These are phyloP conservation scores for Crotalus tigris DNA, from an alignment of 2,113 vertebrate genomes.

Conservation along the genomic window DNA sequence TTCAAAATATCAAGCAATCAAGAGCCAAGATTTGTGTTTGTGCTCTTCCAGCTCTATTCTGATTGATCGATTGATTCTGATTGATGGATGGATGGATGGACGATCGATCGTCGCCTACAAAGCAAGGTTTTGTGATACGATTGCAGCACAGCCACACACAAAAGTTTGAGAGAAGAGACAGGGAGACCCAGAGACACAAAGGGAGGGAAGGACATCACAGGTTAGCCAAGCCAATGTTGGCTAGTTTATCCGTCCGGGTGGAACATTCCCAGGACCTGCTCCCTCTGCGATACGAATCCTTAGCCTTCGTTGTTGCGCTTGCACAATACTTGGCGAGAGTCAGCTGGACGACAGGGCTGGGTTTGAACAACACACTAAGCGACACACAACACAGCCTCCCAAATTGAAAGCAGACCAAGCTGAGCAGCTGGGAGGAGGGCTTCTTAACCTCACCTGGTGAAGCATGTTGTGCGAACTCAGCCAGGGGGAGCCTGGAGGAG, in stretches of 20 bases:
- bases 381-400: background rate
- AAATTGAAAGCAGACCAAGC: background rate
- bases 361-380: background rate
- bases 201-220: background rate
- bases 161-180: background rate
- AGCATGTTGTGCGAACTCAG: background rate
- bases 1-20: background rate
- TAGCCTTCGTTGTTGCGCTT: background rate
- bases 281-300: background rate
- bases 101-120: background rate
- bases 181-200: background rate
- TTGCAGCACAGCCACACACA: background rate
- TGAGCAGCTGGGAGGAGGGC: background rate
- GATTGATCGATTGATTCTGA: background rate
- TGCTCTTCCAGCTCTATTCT: background rate
- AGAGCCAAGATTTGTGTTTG: background rate
- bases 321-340: background rate
- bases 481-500: background rate
- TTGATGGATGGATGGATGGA: no score
- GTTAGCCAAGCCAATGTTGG: background rate
- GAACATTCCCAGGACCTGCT: background rate
- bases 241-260: background rate
- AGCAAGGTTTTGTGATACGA: background rate
- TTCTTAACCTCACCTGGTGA: background rate
- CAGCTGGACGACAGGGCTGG: background rate